Percentiles rank a stretch among this genome's conserved stretches.
These are phyloP conservation scores for Drosophila trapezifrons DNA, from an alignment of 1,140 invertebrate species.

Conservation along the genomic window DNA sequence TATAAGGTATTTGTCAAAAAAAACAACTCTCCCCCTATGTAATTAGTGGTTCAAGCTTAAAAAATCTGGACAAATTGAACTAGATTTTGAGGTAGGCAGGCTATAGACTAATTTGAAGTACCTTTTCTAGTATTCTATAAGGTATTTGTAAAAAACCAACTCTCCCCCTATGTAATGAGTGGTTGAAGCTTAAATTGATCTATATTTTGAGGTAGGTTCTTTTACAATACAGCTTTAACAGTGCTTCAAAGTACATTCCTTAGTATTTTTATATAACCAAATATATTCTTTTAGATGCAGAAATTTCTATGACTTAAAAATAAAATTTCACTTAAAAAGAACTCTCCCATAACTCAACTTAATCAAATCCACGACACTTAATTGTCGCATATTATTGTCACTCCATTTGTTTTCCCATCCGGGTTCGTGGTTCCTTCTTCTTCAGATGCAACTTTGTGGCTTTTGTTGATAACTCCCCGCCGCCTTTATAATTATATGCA, in stretches of 20 bases:
- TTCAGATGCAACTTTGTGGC: constrained; percentile 3
- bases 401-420: neutral
- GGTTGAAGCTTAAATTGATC: neutral
- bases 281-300: too few relatives aligned
- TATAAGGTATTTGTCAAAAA: too few relatives aligned
- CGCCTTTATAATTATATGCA: constrained; percentile 14
- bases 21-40: too few relatives aligned
- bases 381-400: constrained; percentile 1
- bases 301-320: neutral
- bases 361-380: neutral
- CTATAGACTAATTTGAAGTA: neutral
- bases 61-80: too few relatives aligned
- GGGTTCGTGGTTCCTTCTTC: neutral
- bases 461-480: constrained; percentile 13
- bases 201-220: neutral
- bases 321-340: neutral
- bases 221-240: too few relatives aligned
- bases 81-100: neutral
- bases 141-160: too few relatives aligned
- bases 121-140: neutral
- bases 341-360: neutral
- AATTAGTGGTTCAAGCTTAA: neutral
- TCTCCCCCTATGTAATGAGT: too few relatives aligned
- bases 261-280: neutral
- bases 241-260: neutral